These are phyloP conservation scores for Cecropterus lyciades DNA, from an alignment of 1,140 invertebrate genomes.

Conservation along the genomic window DNA sequence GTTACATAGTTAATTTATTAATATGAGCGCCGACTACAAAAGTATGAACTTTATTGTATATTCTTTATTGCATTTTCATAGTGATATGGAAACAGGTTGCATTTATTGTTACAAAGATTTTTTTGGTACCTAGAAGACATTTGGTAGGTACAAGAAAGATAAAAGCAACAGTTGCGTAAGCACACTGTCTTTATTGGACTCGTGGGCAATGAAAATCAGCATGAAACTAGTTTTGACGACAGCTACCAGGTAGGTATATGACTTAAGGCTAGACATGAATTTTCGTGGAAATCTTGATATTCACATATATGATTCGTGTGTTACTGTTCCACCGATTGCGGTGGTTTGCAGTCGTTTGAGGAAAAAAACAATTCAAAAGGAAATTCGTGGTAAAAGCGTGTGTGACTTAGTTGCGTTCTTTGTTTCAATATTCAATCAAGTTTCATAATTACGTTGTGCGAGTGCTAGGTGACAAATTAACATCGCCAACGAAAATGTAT, in stretches of 20 bases:
- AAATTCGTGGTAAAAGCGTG: not conserved
- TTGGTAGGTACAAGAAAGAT: not conserved
- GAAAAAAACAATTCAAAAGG: not conserved
- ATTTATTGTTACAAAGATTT: too few species aligned
- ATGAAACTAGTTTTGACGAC: slow-evolving; percentile 24
- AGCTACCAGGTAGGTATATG: slow-evolving; percentile 11
- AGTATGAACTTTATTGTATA: too few species aligned
- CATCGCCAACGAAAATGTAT: too few species aligned
- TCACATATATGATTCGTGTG: slow-evolving; percentile 31
- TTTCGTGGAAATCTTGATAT: slow-evolving; percentile 26
- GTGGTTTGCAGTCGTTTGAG: slow-evolving; percentile 25
- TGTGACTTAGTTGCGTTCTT: not conserved
- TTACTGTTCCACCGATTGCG: slow-evolving; percentile 31
- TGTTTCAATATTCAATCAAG: not conserved
- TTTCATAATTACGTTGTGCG: not conserved
- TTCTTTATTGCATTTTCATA: too few species aligned
- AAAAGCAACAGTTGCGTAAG: slow-evolving; percentile 27
- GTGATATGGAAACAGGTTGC: too few species aligned
- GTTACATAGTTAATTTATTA: too few species aligned
- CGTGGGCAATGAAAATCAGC: slow-evolving; percentile 24
- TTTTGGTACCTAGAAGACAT: not conserved
- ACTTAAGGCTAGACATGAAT: slow-evolving; percentile 12
- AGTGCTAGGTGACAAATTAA: not conserved
- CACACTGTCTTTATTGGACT: slow-evolving; percentile 7
- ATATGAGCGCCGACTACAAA: too few species aligned